These are phyloP conservation scores for Theonella swinhoei DNA, from an alignment of 37 sponge, comb jelly and placozoan species.

Conservation along the genomic window DNA sequence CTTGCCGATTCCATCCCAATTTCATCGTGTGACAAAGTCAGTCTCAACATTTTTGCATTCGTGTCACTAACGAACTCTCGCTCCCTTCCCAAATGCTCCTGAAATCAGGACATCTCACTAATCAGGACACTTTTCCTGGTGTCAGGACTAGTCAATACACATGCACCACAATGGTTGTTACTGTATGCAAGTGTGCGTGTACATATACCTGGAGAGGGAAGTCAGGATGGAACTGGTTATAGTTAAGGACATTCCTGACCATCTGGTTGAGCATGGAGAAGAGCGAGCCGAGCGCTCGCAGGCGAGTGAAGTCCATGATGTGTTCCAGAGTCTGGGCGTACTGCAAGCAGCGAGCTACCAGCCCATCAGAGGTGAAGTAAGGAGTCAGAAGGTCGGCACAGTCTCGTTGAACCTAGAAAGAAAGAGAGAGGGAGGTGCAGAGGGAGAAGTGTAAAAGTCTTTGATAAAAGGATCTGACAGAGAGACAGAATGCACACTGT, in stretches of 20 bases:
- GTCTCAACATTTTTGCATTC: no score
- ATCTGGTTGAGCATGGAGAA: constrained; percentile 96
- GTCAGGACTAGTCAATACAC: no score
- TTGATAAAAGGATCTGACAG: no score
- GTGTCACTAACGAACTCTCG: no score
- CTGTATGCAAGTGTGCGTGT: no score
- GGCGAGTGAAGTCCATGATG: constrained; percentile 97
- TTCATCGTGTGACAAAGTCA: no score
- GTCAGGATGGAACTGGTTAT: constrained; percentile 95
- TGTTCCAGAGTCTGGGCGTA: constrained; percentile 85
- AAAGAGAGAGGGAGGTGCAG: not conserved
- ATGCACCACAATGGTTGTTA: no score
- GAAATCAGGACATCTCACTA: no score
- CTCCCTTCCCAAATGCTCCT: no score
- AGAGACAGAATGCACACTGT: not conserved
- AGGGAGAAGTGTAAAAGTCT: not conserved
- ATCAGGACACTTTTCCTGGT: no score
- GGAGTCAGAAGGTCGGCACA: constrained; percentile 79
- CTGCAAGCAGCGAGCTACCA: constrained; percentile 77
- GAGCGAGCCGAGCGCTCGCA: constrained; percentile 88
- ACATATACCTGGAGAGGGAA: constrained; percentile 94
- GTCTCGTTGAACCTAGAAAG: constrained; percentile 76
- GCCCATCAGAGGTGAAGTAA: constrained; percentile 83
- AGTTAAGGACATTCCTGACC: constrained; percentile 82
- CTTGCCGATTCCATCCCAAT: no score